phyloP scores from a whole-genome alignment of 2,113 vertebrate species.

The Platysteira castanea region DNA sequence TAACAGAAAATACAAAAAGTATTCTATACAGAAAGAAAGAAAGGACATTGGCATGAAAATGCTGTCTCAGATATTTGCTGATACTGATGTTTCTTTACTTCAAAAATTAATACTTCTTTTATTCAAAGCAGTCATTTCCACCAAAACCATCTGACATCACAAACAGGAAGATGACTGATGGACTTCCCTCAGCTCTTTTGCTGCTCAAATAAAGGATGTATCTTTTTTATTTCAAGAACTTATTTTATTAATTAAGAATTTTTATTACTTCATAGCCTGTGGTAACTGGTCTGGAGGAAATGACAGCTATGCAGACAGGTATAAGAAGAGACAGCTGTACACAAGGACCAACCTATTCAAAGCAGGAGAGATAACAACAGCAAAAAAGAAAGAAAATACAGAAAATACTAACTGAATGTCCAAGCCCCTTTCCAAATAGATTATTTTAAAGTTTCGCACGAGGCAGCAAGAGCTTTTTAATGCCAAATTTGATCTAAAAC shows the following conservation, averaged over 20 bases:
- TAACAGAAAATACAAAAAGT: neutral
- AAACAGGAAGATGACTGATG: neutral
- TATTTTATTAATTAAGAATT: neutral
- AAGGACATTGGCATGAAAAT: neutral
- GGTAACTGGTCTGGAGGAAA: neutral
- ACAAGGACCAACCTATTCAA: neutral
- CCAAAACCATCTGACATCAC: neutral
- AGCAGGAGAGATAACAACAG: neutral
- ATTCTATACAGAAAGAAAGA: constrained; percentile 7
- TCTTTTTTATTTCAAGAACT: neutral
- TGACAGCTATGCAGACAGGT: neutral
- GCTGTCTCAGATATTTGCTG: neutral
- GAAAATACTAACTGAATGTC: neutral
- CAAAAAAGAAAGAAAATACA: neutral
- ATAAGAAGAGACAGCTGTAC: neutral
- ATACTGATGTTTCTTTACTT: neutral
- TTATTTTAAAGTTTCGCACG: neutral
- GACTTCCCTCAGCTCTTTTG: neutral
- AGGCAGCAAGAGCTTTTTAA: constrained; percentile 7
- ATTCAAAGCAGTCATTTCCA: neutral
- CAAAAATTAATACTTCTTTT: neutral
- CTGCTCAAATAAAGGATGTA: neutral
- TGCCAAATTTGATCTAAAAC: neutral
- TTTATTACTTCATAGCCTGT: neutral
- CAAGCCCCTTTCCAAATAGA: neutral